Evolutionary conservation across 2,888 invertebrate genomes (phyloP).

Genomic region (Eupelmus urozonus): DNA sequence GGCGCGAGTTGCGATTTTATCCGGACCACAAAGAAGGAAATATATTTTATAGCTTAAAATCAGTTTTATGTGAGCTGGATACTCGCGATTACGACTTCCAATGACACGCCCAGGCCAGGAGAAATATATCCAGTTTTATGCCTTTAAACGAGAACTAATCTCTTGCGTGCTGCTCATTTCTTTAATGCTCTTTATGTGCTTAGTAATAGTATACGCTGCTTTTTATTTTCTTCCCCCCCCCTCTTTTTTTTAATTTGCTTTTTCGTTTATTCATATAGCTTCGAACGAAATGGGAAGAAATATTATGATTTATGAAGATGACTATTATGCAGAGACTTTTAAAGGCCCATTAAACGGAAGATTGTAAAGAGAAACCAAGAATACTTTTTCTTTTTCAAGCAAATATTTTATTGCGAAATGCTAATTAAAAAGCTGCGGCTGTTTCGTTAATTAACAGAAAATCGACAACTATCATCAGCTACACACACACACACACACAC

Average conservation of each 20-base stretch:
- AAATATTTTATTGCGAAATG: conserved; percentile 13
- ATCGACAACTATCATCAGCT: too few species aligned
- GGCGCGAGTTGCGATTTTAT: conserved; percentile 33
- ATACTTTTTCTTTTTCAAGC: conserved; percentile 6
- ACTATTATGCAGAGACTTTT: conserved; percentile 26
- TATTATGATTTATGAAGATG: conserved; percentile 51
- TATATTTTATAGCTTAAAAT: conserved; percentile 71
- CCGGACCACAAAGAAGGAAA: conserved; percentile 60
- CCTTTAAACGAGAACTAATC: conserved; percentile 65
- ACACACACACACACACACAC: too few species aligned
- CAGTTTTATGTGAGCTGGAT: conserved; percentile 70
- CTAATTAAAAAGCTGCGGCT: too few species aligned
- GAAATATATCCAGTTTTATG: conserved; percentile 61
- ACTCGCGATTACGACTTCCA: conserved; percentile 69
- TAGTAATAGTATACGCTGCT: conserved; percentile 1
- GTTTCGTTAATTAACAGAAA: too few species aligned
- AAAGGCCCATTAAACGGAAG: conserved; percentile 42
- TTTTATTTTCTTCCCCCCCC: neutral
- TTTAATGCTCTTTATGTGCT: conserved; percentile 49
- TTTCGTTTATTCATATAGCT: conserved; percentile 37
- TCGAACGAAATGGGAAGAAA: conserved; percentile 26
- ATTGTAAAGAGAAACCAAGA: conserved; percentile 29
- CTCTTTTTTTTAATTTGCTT: conserved; percentile 21
- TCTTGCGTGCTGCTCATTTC: conserved; percentile 55
- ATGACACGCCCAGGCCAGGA: conserved; percentile 63